These are phyloP conservation scores for Dipodomys merriami DNA, from an alignment of 2,113 vertebrate genomes.

Conservation along the genomic window DNA sequence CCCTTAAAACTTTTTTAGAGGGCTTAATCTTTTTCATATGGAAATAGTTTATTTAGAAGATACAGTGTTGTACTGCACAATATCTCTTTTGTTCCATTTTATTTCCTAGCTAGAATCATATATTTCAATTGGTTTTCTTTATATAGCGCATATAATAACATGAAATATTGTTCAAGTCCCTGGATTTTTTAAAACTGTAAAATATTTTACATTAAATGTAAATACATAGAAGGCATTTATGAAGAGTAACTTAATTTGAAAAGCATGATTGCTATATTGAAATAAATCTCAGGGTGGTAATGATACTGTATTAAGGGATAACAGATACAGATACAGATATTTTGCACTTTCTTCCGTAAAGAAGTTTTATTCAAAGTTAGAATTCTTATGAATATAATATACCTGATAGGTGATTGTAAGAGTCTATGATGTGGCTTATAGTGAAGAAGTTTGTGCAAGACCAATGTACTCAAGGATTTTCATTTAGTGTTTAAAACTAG, in stretches of 20 bases:
- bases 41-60: slow-evolving; percentile 27
- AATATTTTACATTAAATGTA: slow-evolving; percentile 44
- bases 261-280: neutral
- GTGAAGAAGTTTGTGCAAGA: neutral
- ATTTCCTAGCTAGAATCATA: slow-evolving; percentile 10
- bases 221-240: neutral
- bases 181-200: neutral
- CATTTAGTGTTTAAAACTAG: neutral
- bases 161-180: neutral
- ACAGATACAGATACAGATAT: neutral
- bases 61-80: neutral
- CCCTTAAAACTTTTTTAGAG: neutral
- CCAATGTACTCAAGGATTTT: neutral
- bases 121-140: neutral
- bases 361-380: slow-evolving; percentile 13
- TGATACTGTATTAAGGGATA: neutral
- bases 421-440: neutral
- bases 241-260: slow-evolving; percentile 45
- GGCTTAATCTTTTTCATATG: too few species aligned
- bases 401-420: neutral
- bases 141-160: neutral
- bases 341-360: slow-evolving; percentile 34
- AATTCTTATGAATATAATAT: neutral
- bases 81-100: neutral
- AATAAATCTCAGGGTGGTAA: slow-evolving; percentile 39